Evolutionary conservation across 2,797 vertebrate species (phyloP), one percentile per base, ranked within the genome.

Genomic region (Pagetopsis macropterus): DNA sequence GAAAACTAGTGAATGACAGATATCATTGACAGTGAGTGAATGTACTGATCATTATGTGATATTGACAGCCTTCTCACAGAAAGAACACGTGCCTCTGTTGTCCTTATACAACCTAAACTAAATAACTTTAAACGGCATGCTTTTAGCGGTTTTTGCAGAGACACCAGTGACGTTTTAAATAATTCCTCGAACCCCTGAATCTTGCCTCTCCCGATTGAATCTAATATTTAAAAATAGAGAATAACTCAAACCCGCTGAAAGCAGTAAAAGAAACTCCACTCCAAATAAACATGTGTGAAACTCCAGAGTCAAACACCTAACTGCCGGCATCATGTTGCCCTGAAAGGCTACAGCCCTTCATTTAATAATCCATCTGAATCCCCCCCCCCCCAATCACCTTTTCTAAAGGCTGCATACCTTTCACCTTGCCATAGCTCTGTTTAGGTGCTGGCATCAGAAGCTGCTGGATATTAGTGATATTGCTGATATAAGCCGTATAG

Each of bases 231-330:
- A 83, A 37, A 89, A 61, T 49, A 60, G n/a, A 68, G 80, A 72
- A 65, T 59, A 70, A 79, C 48, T 55, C 69, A n/a, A 81, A 86
- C 72, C 89, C 84, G 77, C 79, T 88, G 85, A 83, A 76, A 4
- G 4, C 3, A 3, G 23, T 54, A 63, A 76, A 69, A 58, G 14
- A 5, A 27, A 9, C 54, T 49, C 51, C 3, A 2, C 51, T 82
- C 65, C 40, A 45, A 52, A 40, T 61, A 27, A 21, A 21, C 71
- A 74, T 11, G 5, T 0, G 71, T 78, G 84, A 85, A 87, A 84
- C 57, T 62, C 64, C 27, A 89, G 55, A 75, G 59, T 57, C 76
- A 62, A 77, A 70, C 79, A 81, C 70, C 72, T 89, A 59, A n/a
- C 10, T 3, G 59, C 19, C 5, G 55, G 46, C 74, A n/a, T 79